A percentile compares a stretch with the other conserved stretches of the same genome.
These are phyloP conservation scores for Megatriorchis doriae DNA, from an alignment of 2,113 vertebrate genomes.

Conservation along the genomic window DNA sequence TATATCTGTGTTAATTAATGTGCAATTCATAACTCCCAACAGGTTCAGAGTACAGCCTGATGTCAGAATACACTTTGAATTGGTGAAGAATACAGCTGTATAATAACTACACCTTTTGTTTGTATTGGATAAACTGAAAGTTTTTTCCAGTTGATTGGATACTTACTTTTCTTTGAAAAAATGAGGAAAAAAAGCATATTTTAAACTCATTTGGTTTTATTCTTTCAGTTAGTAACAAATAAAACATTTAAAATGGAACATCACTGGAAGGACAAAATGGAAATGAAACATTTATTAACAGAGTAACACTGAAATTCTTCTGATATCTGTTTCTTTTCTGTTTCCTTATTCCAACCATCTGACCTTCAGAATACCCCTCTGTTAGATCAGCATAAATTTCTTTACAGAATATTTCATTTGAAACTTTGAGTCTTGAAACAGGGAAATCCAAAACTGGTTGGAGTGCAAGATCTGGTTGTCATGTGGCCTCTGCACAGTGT, in stretches of 20 bases:
- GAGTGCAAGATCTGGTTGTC: not conserved
- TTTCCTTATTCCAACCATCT: not conserved
- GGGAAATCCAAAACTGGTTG: not conserved
- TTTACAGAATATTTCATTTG: not conserved
- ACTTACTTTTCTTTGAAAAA: not conserved
- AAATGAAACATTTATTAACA: not conserved
- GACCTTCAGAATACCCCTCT: not conserved
- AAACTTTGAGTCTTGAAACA: not conserved
- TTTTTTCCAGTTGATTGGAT: not conserved
- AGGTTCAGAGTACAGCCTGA: not conserved
- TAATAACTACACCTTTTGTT: not conserved
- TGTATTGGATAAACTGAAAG: not conserved
- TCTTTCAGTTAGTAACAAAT: not conserved
- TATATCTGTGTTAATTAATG: not conserved
- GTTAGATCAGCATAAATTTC: not conserved
- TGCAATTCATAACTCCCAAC: not conserved
- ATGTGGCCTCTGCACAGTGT: not conserved
- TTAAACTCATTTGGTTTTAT: not conserved
- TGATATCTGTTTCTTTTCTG: not conserved
- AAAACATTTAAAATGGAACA: not conserved
- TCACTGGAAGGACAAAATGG: not conserved
- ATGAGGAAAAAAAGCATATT: not conserved
- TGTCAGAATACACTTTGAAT: not conserved
- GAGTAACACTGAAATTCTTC: not conserved
- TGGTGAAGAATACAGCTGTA: not conserved